phyloP scores from a whole-genome alignment of 2,888 invertebrate genomes.

The Serrognathus titanus region DNA sequence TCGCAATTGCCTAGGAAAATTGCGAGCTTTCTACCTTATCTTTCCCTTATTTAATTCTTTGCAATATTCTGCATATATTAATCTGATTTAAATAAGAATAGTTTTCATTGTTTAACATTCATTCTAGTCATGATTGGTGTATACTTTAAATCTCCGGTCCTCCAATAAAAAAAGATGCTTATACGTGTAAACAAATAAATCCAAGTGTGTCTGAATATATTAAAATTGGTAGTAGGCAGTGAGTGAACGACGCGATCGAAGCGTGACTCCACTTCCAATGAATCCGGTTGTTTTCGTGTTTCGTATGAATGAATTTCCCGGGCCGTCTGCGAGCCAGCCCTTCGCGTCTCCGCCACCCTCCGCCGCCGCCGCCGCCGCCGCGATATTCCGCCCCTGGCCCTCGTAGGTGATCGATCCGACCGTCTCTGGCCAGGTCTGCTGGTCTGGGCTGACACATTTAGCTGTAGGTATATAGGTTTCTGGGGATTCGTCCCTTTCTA shows the following conservation, averaged over 20 bases:
- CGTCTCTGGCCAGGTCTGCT: slow-evolving; percentile 29
- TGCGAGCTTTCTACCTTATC: too few relatives aligned
- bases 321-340: slow-evolving; percentile 24
- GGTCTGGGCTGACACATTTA: slow-evolving; percentile 26
- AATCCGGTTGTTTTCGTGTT: background rate
- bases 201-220: background rate
- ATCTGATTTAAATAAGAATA: too few relatives aligned
- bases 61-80: too few relatives aligned
- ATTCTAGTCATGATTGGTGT: too few relatives aligned
- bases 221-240: background rate
- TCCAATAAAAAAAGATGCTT: too few relatives aligned
- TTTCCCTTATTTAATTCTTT: too few relatives aligned
- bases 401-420: slow-evolving; percentile 24
- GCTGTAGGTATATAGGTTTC: slow-evolving; percentile 1
- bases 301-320: slow-evolving; percentile 52
- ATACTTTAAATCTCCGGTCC: too few relatives aligned
- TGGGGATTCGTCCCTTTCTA: too few relatives aligned
- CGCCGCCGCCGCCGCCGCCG: slow-evolving; percentile 18
- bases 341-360: slow-evolving; percentile 49
- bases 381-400: slow-evolving; percentile 27
- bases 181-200: background rate
- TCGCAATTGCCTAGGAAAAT: too few relatives aligned
- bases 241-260: background rate
- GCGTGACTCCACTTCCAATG: background rate
- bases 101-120: too few relatives aligned